These are phyloP conservation scores for Lampris megalopsis DNA, from an alignment of 2,113 vertebrate species.

Conservation along the genomic window DNA sequence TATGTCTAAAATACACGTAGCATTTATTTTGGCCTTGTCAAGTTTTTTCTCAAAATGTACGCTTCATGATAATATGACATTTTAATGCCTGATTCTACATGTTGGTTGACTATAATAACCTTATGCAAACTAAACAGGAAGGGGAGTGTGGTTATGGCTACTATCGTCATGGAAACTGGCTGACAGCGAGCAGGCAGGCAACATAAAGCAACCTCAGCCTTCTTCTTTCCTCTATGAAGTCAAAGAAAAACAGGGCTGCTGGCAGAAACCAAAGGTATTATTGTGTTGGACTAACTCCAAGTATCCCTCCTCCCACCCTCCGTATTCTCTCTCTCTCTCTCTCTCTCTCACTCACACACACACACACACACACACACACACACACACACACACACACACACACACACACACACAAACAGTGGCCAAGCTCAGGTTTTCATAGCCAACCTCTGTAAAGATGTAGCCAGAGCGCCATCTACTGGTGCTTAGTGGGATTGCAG, in stretches of 20 bases:
- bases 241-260: constrained; percentile 53
- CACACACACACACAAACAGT: constrained; percentile 3
- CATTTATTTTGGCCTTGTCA: no score
- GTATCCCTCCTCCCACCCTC: constrained; percentile 37
- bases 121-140: constrained; percentile 46
- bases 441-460: constrained; percentile 25
- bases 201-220: constrained; percentile 57
- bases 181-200: constrained; percentile 58
- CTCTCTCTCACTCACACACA: constrained; percentile 29
- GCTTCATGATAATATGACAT: constrained; percentile 19
- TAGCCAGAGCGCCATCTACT: constrained; percentile 79
- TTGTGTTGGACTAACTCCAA: constrained; percentile 72
- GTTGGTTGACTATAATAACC: constrained; percentile 41
- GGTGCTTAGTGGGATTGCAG: constrained; percentile 37
- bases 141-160: constrained; percentile 73
- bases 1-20: no score
- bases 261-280: constrained; percentile 70
- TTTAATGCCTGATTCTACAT: constrained; percentile 29
- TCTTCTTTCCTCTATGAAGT: constrained; percentile 16
- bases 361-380: constrained; percentile 24
- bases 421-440: background rate
- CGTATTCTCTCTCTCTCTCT: constrained; percentile 12
- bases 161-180: constrained; percentile 83
- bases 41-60: no score
- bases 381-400: constrained; percentile 26